Evolutionary conservation across 2,113 vertebrate species (phyloP), one percentile per base, ranked within the genome.

Genomic region (Ursus arctos): DNA sequence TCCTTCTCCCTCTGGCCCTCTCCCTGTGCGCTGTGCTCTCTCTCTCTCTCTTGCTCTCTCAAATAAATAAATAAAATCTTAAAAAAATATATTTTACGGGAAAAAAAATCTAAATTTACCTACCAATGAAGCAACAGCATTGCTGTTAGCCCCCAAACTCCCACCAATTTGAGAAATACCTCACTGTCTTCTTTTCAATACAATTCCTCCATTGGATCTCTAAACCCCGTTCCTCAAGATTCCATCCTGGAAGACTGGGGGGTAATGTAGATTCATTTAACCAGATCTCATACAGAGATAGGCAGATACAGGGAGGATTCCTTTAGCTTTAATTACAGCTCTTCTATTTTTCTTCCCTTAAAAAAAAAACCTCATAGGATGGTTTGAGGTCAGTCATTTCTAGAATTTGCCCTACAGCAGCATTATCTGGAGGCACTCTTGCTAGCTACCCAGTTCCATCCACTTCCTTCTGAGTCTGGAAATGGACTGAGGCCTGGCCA

Each of bases 391-490:
- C 49, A 88, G 55, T 77, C 53, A 28, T 89, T 95, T 96, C 74
- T 91, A 90, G 69, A 91, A 95, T 90, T 91, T 51, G 5, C 33
- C 49, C 65, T 82, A 31, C 19, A 96, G n/a, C 72, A 80, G 36
- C 55, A 87, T 87, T 90, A 91, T 77, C 36, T 28, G 26, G 55
- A 95, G 59, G n/a, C 19, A 69, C 31, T 72, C 83, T 89, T 79
- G 24, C 51, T 86, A 86, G 33, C 63, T 93, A 91, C 84, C 65
- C 61, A 82, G 89, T 49, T 61, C 67, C 36, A 87, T 72, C 12
- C 31, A 88, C 55, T 84, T 84, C 55, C 93, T 96, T 95, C 57
- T 79, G 89, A 85, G 69, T 83, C 13, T 15, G 67, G 67, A 97
- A 92, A 36, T 15, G 53, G 16, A 85, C 47, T 47, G 49, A 93